phyloP scores from a whole-genome alignment of 2,797 vertebrate species.

The Molossus alvarezi region DNA sequence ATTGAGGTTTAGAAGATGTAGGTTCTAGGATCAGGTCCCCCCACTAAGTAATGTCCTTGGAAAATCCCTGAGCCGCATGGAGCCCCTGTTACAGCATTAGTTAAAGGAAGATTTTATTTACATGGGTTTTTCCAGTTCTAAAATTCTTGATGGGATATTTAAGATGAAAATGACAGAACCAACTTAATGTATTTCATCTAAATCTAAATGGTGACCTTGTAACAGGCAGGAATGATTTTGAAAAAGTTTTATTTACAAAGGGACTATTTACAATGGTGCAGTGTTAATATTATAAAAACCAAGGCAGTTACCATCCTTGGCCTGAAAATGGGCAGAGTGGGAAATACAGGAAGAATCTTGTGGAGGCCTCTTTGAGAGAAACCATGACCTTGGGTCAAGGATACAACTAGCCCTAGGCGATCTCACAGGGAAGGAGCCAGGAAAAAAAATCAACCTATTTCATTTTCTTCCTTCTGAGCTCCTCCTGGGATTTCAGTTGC shows the following conservation, averaged over 20 bases:
- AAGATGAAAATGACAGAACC: constrained; percentile 47
- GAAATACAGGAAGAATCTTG: background rate
- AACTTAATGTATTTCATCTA: background rate
- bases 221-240: background rate
- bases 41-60: background rate
- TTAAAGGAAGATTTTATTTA: constrained; percentile 41
- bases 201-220: background rate
- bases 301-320: background rate
- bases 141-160: constrained; percentile 34
- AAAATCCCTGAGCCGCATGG: background rate
- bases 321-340: background rate
- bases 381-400: background rate
- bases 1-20: background rate
- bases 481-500: background rate
- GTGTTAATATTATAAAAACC: background rate
- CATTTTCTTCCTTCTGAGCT: background rate
- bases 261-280: background rate
- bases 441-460: background rate
- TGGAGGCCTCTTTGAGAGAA: background rate
- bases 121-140: background rate
- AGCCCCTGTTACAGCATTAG: background rate
- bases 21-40: background rate
- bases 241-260: constrained; percentile 38
- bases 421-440: background rate
- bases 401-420: background rate